Base-by-base conservation (phyloP, 2,888 invertebrate species). In the Priocnemis perturbator region DNA sequence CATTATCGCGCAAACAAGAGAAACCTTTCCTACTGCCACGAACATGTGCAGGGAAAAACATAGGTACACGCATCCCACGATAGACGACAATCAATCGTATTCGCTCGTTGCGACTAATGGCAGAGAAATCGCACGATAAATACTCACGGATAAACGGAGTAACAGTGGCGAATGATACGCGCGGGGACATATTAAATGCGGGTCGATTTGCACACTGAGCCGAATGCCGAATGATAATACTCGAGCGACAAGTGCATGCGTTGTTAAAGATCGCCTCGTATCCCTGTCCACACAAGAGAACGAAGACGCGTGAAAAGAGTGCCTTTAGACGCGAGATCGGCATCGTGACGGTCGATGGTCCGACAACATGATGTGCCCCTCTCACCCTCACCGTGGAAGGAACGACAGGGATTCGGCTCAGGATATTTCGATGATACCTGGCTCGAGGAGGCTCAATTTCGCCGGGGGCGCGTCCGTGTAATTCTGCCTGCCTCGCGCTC, bases 391-490 rank as follows among this genome's bases (percentile, higher is more conserved):
- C 69, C 74, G 58, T 65, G 68, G 68, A 65, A 69, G 73, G 73
- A 78, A 68, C 53, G 61, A 17, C 75, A 57, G 59, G 63, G 48
- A 58, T 66, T 67, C 69, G 21, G 76, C 74, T 86, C 81, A 85
- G 78, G 82, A 82, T 69, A 85, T 84, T 17, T 19, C 19, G 78
- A 85, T 82, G 82, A 81, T 88, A 89, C 89, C 89, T 88, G 87
- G 87, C 78, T 88, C 87, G 48, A 89, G 85, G 61, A 89, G 86
- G 67, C 85, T 88, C 69, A 89, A 82, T 70, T 86, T 87, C 14
- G 89, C 87, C 19, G 89, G 86, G 17, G 88, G 85, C 17, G 89
- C 89, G 50, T 88, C 85, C 21, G 86, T 88, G 76, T 87, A 89
- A 63, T 86, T 84, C 48, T 84, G 82, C 60, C 81, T 83, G 9